Percentiles rank a stretch among this genome's conserved stretches.
Evolutionary conservation across 1,140 invertebrate genomes (phyloP).

Genomic region (Aleiodes sp.): DNA sequence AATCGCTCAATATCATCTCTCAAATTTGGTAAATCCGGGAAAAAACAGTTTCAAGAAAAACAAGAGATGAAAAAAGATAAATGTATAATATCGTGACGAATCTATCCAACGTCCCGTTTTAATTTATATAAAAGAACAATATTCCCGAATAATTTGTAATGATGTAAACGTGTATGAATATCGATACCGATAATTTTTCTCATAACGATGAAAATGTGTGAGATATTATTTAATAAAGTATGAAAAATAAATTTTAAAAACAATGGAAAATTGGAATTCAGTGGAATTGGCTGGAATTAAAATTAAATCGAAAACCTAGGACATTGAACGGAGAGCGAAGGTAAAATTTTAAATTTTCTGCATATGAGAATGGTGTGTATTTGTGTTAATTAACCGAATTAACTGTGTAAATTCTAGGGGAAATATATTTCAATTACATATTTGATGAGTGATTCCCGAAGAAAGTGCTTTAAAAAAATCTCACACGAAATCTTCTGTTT

Average conservation of each 20-base stretch:
- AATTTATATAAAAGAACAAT: not conserved
- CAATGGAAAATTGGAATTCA: constrained; percentile 17
- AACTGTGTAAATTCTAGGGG: constrained; percentile 20
- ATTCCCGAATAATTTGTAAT: constrained; percentile 21
- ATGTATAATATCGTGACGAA: constrained; percentile 56
- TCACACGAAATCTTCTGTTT: not conserved
- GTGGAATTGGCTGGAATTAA: constrained; percentile 41
- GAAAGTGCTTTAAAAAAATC: too few relatives aligned
- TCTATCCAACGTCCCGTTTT: constrained; percentile 14
- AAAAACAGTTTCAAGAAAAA: constrained; percentile 31
- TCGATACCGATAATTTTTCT: constrained; percentile 42
- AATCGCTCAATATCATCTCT: constrained; percentile 40
- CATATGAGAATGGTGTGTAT: constrained; percentile 55
- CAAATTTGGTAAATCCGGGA: constrained; percentile 34
- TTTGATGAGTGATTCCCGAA: too few relatives aligned
- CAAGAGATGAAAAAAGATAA: constrained; percentile 54
- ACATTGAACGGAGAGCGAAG: constrained; percentile 34
- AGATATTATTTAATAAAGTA: constrained; percentile 61
- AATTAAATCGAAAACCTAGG: constrained; percentile 30
- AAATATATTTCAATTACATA: not conserved
- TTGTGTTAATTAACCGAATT: constrained; percentile 51
- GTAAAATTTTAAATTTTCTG: constrained; percentile 55
- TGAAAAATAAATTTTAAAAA: constrained; percentile 19
- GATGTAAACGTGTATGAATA: constrained; percentile 34
- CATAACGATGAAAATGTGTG: constrained; percentile 53